Conservation (phyloP, 2,888 invertebrate genomes). For the Bhutanitis thaidina region DNA sequence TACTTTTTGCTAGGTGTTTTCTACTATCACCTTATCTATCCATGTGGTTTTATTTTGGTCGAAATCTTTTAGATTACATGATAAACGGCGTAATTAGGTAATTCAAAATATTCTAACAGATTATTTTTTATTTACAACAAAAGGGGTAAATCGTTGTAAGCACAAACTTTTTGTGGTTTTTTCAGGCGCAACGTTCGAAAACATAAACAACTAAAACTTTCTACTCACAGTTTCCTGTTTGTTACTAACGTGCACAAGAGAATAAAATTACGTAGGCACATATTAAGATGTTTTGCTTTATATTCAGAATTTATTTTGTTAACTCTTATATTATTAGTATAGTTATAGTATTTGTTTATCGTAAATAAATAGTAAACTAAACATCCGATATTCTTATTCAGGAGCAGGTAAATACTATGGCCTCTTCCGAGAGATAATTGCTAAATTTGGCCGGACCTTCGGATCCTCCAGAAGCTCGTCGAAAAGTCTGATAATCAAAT, state of each 20-base stretch:
- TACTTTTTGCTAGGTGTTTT: too few species aligned
- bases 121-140: constrained; percentile 13
- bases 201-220: constrained; percentile 54
- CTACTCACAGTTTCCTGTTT: constrained; percentile 53
- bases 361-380: too few species aligned
- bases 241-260: constrained; percentile 35
- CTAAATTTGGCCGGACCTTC: too few species aligned
- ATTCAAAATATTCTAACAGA: background rate
- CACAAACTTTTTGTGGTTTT: constrained; percentile 20
- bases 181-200: constrained; percentile 36
- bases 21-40: too few species aligned
- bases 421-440: too few species aligned
- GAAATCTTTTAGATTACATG: too few species aligned
- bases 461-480: too few species aligned
- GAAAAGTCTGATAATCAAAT: too few species aligned
- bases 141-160: constrained; percentile 15
- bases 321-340: background rate
- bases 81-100: too few species aligned
- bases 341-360: background rate
- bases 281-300: constrained; percentile 12
- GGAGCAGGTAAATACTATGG: too few species aligned
- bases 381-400: too few species aligned
- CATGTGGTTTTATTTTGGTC: too few species aligned
- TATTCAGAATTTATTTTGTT: background rate
- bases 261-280: constrained; percentile 25